These are phyloP conservation scores for Sebastes umbrosus DNA, from an alignment of 2,797 vertebrate genomes.

Conservation along the genomic window DNA sequence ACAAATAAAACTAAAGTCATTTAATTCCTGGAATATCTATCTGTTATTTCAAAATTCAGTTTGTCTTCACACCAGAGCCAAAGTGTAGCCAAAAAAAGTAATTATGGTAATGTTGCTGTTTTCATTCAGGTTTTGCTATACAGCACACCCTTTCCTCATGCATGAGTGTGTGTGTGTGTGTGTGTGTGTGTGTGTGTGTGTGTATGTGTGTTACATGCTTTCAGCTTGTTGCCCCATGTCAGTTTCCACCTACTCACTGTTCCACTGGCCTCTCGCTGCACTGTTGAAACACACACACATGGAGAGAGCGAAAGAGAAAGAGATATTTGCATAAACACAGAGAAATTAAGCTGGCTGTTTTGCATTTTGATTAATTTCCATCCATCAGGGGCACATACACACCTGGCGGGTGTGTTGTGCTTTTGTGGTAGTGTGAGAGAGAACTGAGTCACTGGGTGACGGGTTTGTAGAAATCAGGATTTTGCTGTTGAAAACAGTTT, in stretches of 20 bases:
- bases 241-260: constrained; percentile 53
- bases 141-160: background rate
- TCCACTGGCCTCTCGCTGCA: constrained; percentile 30
- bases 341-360: constrained; percentile 75
- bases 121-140: background rate
- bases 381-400: constrained; percentile 32
- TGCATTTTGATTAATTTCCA: constrained; percentile 79
- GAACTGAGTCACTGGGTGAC: constrained; percentile 3
- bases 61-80: background rate
- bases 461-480: background rate
- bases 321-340: constrained; percentile 78
- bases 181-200: background rate
- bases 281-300: constrained; percentile 8
- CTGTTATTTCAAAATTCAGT: background rate
- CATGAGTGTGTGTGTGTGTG: background rate
- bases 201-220: constrained; percentile 2
- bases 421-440: constrained; percentile 17
- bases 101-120: background rate
- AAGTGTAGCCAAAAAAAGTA: background rate
- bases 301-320: background rate
- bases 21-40: background rate
- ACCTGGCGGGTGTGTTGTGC: constrained; percentile 29
- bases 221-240: constrained; percentile 53
- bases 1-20: background rate
- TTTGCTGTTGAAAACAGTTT: background rate